Evolutionary conservation across 2,797 vertebrate genomes (phyloP), one percentile per base, ranked within the genome.

Genomic region (Betta splendens): DNA sequence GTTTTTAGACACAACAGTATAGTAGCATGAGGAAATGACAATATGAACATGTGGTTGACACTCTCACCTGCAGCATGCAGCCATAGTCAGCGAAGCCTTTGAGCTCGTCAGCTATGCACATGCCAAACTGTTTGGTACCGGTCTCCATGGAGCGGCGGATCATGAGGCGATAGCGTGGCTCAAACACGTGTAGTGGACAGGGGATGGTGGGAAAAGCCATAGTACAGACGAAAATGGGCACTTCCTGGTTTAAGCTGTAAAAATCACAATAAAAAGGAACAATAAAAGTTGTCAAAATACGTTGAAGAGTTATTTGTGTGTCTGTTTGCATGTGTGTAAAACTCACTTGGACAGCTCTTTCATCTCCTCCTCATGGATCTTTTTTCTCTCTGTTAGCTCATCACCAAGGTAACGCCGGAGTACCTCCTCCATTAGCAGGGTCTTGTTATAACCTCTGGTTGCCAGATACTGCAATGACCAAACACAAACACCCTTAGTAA

Each of bases 171-270:
- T 97, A 98, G 45, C 93, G 93, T 0, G 96, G 95, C 83, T 98
- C 97, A 28, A 95, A 98, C 37, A 97, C 92, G 2, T 97, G 96
- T 77, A 97, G 92, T 0, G 93, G 95, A 73, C 95, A 98, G 25
- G 95, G 93, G 80, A 98, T 93, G 11, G 95, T 95, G 82, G 96
- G 96, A 84, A 98, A 97, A 71, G 96, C 95, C 94, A 96, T 95
- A 42, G 95, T 95, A 67, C 96, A 97, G 64, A 98, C 93, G 11
- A 98, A 98, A 89, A 98, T 94, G 73, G 96, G 97, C 83, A 98
- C 95, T 85, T 96, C 96, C 92, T 95, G 94, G 86, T 95, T 97
- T 83, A 98, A 85, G 81, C 96, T 98, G 77, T 2, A 82, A 73
- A 1, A 55, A 7, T 72, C 18, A 44, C 0, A 21, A 5, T 4